phyloP scores from a whole-genome alignment of 2,797 vertebrate species.

The Gallinago nigripennis region DNA sequence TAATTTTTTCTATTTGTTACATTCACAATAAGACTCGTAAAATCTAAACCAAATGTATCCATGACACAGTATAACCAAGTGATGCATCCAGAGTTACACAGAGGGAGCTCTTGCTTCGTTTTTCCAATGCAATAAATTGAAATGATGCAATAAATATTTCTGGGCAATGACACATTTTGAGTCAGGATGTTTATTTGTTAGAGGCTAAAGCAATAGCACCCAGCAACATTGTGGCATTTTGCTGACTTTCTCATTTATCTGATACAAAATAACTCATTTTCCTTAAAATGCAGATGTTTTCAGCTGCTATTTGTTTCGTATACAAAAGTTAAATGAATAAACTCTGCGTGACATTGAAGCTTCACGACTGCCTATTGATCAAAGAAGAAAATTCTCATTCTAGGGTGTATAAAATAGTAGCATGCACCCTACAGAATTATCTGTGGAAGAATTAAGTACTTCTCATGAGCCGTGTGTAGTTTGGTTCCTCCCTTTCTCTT shows the following conservation, averaged over 20 bases:
- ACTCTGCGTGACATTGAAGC: neutral
- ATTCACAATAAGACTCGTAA: neutral
- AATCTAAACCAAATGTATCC: neutral
- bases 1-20: neutral
- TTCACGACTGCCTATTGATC: neutral
- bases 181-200: neutral
- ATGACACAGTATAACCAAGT: neutral
- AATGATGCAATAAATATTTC: neutral
- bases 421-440: neutral
- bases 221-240: neutral
- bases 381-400: neutral
- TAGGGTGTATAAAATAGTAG: neutral
- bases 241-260: neutral
- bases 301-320: neutral
- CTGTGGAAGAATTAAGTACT: neutral
- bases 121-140: conserved; percentile 12
- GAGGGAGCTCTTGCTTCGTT: conserved; percentile 71
- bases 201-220: neutral
- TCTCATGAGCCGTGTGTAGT: neutral
- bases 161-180: neutral
- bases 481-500: conserved; percentile 24
- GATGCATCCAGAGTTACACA: neutral
- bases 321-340: neutral
- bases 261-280: neutral
- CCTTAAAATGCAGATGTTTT: neutral